Evolutionary conservation across 2,113 vertebrate species (phyloP), one percentile per base, ranked within the genome.

Genomic region (Aleadryas rufinucha): DNA sequence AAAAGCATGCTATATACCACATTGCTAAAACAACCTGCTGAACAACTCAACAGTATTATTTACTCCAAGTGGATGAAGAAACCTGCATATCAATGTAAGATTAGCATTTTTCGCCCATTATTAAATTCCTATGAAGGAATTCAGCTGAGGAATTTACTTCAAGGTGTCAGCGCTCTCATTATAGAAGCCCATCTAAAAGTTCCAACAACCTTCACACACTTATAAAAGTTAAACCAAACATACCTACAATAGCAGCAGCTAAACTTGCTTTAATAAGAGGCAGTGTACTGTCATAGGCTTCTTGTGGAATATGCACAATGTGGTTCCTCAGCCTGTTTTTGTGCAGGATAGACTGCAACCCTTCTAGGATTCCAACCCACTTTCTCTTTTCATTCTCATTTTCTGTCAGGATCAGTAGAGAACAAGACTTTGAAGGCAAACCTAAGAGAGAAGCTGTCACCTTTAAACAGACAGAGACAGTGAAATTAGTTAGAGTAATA

Each of bases 331-430:
- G 98, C 54, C 96, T 97, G 98, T 99, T 99, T 97, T 99, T 99
- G 88, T 98, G 98, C 71, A 99, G 97, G 97, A 99, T 99, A 79
- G 96, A 98, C 97, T 99, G 99, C 66, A 99, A 97, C 16, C 99
- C 98, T 94, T 99, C 99, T 50, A 99, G 97, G 89, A 99, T 99
- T 87, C 99, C 98, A 60, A 99, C 99, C 99, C 99, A 99, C 95
- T 99, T 99, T 96, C 98, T 98, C 97, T 99, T 99, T 88, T 99
- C 99, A 10, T 97, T 98, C 95, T 99, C 99, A 14, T 98, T 99
- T 97, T 99, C 99, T 0, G 99, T 99, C 97, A 99, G 98, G 52
- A 99, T 98, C 96, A 99, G 98, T 37, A 99, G 97, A 44, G 99
- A 99, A 95, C 98, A 98, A 11, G 98, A 98, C 80, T 98, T 98